A percentile compares a stretch with the other conserved stretches of the same genome.
Evolutionary conservation across 2,888 invertebrate genomes (phyloP).

Genomic region (Amphimallon solstitiale): DNA sequence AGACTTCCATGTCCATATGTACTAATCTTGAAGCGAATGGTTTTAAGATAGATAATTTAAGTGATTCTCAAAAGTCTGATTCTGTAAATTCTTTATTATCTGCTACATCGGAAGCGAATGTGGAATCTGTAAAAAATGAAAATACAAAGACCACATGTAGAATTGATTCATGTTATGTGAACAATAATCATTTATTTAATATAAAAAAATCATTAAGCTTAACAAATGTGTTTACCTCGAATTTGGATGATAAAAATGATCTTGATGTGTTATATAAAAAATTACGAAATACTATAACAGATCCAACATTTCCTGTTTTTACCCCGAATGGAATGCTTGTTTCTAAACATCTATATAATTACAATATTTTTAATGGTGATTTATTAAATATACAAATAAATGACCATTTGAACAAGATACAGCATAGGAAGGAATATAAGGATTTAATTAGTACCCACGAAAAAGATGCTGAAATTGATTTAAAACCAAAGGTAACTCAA

Average conservation of each 20-base stretch:
- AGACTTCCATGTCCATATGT: slow-evolving; percentile 79
- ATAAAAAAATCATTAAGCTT: slow-evolving; percentile 16
- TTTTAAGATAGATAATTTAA: slow-evolving; percentile 19
- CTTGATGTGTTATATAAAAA: neutral
- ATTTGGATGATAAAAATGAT: slow-evolving; percentile 1
- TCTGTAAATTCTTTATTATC: slow-evolving; percentile 32
- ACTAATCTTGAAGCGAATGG: slow-evolving; percentile 67
- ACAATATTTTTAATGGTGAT: slow-evolving; percentile 73
- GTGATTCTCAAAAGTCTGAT: slow-evolving; percentile 21
- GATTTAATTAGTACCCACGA: slow-evolving; percentile 42
- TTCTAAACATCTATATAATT: slow-evolving; percentile 77
- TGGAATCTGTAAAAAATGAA: slow-evolving; percentile 1
- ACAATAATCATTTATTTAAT: neutral
- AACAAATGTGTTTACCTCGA: neutral
- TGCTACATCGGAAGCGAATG: slow-evolving; percentile 13
- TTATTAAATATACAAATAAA: slow-evolving; percentile 58
- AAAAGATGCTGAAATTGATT: neutral
- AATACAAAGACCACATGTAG: neutral
- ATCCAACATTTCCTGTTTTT: slow-evolving; percentile 82
- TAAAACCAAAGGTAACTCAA: neutral
- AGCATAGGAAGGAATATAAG: slow-evolving; percentile 45
- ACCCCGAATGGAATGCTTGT: slow-evolving; percentile 78
- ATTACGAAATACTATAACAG: slow-evolving; percentile 74
- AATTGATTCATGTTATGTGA: neutral
- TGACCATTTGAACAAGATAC: slow-evolving; percentile 33